Evolutionary conservation across 2,113 vertebrate genomes (phyloP).

Genomic region (Hippocampus zosterae): DNA sequence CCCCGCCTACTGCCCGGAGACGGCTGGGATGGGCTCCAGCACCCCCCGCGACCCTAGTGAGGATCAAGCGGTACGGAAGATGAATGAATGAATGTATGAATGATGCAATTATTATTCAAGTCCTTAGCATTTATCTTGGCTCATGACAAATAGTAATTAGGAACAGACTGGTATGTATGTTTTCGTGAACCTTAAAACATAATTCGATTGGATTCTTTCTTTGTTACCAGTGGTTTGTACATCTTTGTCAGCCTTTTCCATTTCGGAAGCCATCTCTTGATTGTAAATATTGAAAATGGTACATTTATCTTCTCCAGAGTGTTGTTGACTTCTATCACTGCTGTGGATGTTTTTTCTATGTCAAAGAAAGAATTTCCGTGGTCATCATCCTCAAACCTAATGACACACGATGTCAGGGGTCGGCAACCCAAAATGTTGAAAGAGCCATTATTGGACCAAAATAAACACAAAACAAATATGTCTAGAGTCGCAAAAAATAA

Average conservation of each 20-base stretch:
- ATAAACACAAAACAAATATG: no score
- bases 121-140: conserved; percentile 4
- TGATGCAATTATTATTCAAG: conserved; percentile 1
- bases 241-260: no score
- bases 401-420: not conserved
- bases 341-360: not conserved
- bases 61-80: no score
- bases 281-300: no score
- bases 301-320: not conserved
- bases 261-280: no score
- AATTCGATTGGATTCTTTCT: not conserved
- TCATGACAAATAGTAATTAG: not conserved
- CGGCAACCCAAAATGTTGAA: no score
- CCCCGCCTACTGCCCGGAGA: no score
- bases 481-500: no score
- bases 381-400: not conserved
- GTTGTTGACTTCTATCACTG: not conserved
- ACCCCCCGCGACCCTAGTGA: no score
- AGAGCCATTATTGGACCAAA: no score
- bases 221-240: not conserved
- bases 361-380: not conserved
- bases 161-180: not conserved
- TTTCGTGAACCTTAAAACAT: not conserved
- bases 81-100: no score
- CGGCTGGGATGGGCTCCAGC: no score